Percentiles rank a stretch among this genome's conserved stretches.
These are phyloP conservation scores for Kradibia gibbosae DNA, from an alignment of 1,140 invertebrate species.

Conservation along the genomic window DNA sequence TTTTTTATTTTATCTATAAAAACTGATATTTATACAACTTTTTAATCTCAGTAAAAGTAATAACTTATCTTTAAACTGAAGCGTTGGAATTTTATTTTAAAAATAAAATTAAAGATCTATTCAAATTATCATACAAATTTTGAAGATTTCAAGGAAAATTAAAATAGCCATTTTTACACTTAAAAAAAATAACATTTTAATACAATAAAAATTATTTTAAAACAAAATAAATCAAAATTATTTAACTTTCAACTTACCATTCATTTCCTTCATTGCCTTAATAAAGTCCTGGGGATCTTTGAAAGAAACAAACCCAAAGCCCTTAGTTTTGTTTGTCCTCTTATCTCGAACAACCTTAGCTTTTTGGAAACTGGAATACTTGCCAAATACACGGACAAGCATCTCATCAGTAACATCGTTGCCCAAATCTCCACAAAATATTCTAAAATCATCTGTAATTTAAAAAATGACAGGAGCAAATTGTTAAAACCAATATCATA, in stretches of 20 bases:
- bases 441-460: conserved; percentile 92
- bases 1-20: too few relatives aligned
- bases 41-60: too few relatives aligned
- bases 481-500: background rate
- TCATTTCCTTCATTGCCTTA: conserved; percentile 99
- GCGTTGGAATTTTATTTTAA: too few relatives aligned
- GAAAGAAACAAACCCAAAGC: conserved; percentile 99
- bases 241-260: conserved; percentile 76
- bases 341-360: conserved; percentile 98
- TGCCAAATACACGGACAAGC: conserved; percentile 92
- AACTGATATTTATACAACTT: too few relatives aligned
- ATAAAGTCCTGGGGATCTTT: conserved; percentile 98
- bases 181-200: too few relatives aligned
- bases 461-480: conserved; percentile 33
- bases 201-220: conserved; percentile 51
- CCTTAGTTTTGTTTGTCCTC: conserved; percentile 97
- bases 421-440: conserved; percentile 99
- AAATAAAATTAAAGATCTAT: too few relatives aligned
- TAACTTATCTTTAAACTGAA: too few relatives aligned
- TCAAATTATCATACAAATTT: too few relatives aligned
- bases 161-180: too few relatives aligned
- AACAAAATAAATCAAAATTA: conserved; percentile 41
- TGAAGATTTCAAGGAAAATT: too few relatives aligned
- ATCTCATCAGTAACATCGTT: conserved; percentile 99
- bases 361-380: conserved; percentile 94